Evolutionary conservation across 1,140 invertebrate species (phyloP).

Genomic region (Diploscapter pachys): DNA sequence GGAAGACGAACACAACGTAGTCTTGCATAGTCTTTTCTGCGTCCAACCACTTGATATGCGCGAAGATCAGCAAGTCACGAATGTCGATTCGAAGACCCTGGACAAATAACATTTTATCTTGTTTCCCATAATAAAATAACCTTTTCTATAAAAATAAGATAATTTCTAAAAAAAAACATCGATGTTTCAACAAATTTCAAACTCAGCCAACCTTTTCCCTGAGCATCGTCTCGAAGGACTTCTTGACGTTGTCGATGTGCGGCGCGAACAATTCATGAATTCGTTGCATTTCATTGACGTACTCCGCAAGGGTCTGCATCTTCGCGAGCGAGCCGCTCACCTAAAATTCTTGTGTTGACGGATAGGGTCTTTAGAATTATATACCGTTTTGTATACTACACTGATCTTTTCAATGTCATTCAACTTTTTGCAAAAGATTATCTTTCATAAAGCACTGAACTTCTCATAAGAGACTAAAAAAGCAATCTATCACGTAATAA

Average conservation of each 20-base stretch:
- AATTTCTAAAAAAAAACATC: neutral
- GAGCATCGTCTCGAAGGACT: constrained; percentile 41
- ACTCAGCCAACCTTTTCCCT: constrained; percentile 52
- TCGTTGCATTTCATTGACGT: constrained; percentile 99
- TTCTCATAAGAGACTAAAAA: too few species aligned
- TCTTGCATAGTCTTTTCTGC: constrained; percentile 31
- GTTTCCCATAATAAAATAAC: constrained; percentile 4
- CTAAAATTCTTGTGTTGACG: constrained; percentile 60
- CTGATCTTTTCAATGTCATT: too few species aligned
- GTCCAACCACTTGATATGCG: constrained; percentile 41
- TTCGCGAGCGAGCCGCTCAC: constrained; percentile 74
- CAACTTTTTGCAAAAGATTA: too few species aligned
- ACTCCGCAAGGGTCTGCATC: constrained; percentile 98
- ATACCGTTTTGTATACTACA: too few species aligned
- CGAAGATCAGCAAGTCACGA: constrained; percentile 41
- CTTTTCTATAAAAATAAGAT: too few species aligned
- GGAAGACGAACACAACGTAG: constrained; percentile 43
- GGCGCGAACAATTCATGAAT: constrained; percentile 98
- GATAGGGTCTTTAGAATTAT: neutral
- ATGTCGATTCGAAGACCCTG: constrained; percentile 35
- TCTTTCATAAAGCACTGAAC: too few species aligned
- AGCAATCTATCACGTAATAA: too few species aligned
- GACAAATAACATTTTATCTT: neutral
- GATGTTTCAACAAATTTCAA: neutral
- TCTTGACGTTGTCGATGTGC: constrained; percentile 72